Conservation (phyloP, 2,797 vertebrate genomes). For the Propithecus perrieri region DNA sequence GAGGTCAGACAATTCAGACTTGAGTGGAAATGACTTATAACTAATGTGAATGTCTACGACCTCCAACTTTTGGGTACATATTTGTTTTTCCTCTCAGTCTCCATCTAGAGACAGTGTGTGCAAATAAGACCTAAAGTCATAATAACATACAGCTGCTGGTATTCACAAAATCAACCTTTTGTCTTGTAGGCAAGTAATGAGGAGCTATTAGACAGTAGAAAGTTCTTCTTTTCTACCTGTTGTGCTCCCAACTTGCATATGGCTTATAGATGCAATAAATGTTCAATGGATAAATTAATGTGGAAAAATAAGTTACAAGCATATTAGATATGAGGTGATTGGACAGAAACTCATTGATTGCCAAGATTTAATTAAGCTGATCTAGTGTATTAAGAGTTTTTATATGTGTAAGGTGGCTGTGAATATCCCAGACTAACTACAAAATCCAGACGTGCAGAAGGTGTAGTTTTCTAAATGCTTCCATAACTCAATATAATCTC, state of each 20-base stretch:
- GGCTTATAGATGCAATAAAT: not conserved
- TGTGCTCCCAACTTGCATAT: not conserved
- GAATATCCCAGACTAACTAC: not conserved
- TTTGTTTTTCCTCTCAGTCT: not conserved
- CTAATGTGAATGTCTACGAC: not conserved
- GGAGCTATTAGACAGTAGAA: not conserved
- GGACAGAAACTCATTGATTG: not conserved
- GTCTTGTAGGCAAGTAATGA: not conserved
- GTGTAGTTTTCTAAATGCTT: conserved; percentile 1
- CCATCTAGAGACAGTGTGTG: not conserved
- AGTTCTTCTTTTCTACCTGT: not conserved
- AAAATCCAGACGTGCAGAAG: not conserved
- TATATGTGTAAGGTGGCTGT: not conserved
- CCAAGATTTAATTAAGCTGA: not conserved
- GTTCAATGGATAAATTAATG: not conserved
- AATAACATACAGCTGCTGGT: not conserved
- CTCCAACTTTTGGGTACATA: not conserved
- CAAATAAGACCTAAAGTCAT: not conserved
- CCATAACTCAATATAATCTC: not conserved
- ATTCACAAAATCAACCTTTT: not conserved
- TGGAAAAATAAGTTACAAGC: not conserved
- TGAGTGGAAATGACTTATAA: not conserved
- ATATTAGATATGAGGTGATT: not conserved
- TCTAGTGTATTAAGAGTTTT: not conserved
- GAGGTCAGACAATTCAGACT: not conserved